Base-by-base conservation (phyloP, 2,113 vertebrate genomes). In the Peromyscus leucopus region DNA sequence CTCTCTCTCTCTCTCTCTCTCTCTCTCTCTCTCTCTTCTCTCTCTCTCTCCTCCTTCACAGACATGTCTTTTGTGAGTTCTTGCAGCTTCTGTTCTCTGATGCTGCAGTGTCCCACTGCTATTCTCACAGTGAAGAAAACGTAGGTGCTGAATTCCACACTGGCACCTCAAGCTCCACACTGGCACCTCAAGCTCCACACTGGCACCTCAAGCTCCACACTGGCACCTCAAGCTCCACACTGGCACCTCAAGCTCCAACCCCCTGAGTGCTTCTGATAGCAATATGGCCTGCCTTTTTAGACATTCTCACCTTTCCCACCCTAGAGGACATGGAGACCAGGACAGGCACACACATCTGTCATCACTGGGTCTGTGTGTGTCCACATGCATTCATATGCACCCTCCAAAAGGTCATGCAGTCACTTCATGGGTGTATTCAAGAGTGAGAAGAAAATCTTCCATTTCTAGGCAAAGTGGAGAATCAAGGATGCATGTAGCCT, bases 311-410 rank as follows among this genome's bases (percentile, higher is more conserved):
- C 31, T 31, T n/a, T 69, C 28, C 42, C 17, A 59, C 8, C 10
- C 10, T 5, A 11, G 59, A 16, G 78, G 7, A 22, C 33, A 1
- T 5, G 22, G 42, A 33, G 48, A 28, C 0, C 4, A 2, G 79
- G 55, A 75, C 55, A 28, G 57, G 46, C 57, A 48, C 7, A 5
- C 21, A 5, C 21, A 22, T 5, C 46, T 15, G 6, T 26, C 5
- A 22, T 16, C 13, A 48, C 2, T 26, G 1, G 10, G 42, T 31
- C 55, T n/a, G 5, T 6, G 2, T 8, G 26, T 1, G 4, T 19
- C 5, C 0, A 13, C 31, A 21, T 22, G 42, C 5, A 12, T 5
- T 13, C 1, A 10, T 19, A 2, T 1, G 17, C 1, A 7, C 16
- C 57, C 36, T 22, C 36, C 31, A 9, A 26, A 46, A 72, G 76